Evolutionary conservation across 2,888 invertebrate species (phyloP), one percentile per base, ranked within the genome.

Genomic region (Polyploca ridens): DNA sequence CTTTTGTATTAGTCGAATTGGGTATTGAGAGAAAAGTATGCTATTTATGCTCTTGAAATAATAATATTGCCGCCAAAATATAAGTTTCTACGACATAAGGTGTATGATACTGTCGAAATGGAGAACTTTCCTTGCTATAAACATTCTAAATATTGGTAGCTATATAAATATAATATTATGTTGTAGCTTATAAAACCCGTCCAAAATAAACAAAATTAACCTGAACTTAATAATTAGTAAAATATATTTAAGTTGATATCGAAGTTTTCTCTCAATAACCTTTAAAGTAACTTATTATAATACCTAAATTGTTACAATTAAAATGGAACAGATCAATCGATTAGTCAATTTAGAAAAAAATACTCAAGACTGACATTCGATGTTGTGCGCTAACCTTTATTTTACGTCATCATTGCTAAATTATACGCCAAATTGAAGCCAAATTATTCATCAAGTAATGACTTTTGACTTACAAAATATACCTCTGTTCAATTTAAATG

Each of bases 311-410:
- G 46, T 71, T 72, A 73, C 46, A 46, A 46, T 46, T 74, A 71
- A 72, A 65, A 75, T 19, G 66, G 78, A 77, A 78, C 75, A 78
- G 79, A 83, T 87, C 85, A 84, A 86, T 85, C 78, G 78, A 85
- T 86, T 88, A 87, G 92, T 92, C 91, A 91, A 91, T 91, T 92
- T 91, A 91, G 85, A 79, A 75, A 81, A 60, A 85, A 87, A 46
- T 87, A 87, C 82, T 87, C 81, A 93, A 93, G 93, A 93, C 93
- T 92, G 92, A 91, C 86, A 75, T 82, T 88, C 88, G 76, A 83
- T 86, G 86, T 86, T 83, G 86, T 85, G 83, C 79, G 79, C 76
- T 73, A 72, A 68, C 19, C 10, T 13, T 41, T 41, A 44, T 38
- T 35, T 61, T 44, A 27, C 41, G 5, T 41, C 61, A 44, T 54